Percentiles rank a stretch among this genome's conserved stretches.
Evolutionary conservation across 2,888 invertebrate species (phyloP).

Genomic region (Heliconius aoede): DNA sequence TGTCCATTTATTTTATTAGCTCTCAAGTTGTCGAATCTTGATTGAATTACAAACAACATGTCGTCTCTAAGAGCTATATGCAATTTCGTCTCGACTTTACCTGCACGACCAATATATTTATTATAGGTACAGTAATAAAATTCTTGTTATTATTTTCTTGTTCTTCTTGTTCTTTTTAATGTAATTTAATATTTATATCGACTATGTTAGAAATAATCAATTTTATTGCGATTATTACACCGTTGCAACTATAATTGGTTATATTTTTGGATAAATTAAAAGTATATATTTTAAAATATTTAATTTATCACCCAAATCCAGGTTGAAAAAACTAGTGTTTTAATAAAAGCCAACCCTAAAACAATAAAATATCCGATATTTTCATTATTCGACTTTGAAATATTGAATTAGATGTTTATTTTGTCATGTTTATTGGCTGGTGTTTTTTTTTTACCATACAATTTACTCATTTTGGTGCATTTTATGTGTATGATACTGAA

Average conservation of each 20-base stretch:
- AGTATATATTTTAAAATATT: not conserved
- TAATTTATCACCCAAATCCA: not conserved
- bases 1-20: conserved; percentile 44
- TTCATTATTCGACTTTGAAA: conserved; percentile 32
- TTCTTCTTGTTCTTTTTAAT: not conserved
- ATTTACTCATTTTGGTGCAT: conserved; percentile 41
- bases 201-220: not conserved
- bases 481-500: conserved; percentile 39
- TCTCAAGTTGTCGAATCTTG: conserved; percentile 40
- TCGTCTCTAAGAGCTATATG: conserved; percentile 14
- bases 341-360: not conserved
- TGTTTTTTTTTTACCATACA: conserved; percentile 33
- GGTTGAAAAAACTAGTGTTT: not conserved
- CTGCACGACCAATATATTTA: not conserved
- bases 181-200: conserved; percentile 19
- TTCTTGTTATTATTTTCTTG: not conserved
- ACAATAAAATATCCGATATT: conserved; percentile 35
- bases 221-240: not conserved
- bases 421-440: conserved; percentile 41
- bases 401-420: conserved; percentile 40
- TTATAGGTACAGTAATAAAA: conserved; percentile 11
- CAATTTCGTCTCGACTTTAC: conserved; percentile 18
- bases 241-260: not conserved
- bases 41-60: conserved; percentile 43
- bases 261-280: not conserved